Evolutionary conservation across 2,888 invertebrate genomes (phyloP).

Genomic region (Dyspetes luteomarginatus): DNA sequence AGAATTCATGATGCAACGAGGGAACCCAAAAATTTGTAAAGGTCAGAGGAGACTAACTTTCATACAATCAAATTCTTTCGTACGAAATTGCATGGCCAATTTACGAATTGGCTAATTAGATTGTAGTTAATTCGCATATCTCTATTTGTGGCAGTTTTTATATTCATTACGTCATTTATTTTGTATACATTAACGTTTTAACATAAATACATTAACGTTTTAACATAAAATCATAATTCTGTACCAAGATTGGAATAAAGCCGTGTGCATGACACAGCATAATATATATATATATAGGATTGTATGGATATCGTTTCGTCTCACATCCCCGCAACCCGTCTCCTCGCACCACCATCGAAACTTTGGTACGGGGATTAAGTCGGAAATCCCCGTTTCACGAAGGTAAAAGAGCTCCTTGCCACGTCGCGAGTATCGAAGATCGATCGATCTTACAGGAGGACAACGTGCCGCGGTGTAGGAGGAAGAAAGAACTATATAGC

Average conservation of each 20-base stretch:
- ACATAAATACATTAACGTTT: neutral
- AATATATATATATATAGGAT: constrained; percentile 5
- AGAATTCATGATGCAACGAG: no score
- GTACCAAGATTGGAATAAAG: neutral
- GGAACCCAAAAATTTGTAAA: no score
- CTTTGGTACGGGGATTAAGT: constrained; percentile 47
- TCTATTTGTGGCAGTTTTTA: no score
- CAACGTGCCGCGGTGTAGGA: constrained; percentile 43
- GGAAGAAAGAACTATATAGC: constrained; percentile 29
- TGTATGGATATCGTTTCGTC: constrained; percentile 28
- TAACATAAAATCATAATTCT: neutral
- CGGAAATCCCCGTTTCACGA: constrained; percentile 51
- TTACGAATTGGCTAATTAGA: no score
- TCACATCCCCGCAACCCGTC: neutral
- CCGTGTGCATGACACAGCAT: neutral
- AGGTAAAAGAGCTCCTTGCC: constrained; percentile 54
- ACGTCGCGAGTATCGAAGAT: constrained; percentile 59
- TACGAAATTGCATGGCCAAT: no score
- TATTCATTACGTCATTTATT: no score
- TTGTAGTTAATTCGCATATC: no score
- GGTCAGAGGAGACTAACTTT: no score
- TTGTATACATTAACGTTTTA: neutral
- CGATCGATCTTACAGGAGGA: constrained; percentile 56
- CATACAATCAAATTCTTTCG: no score
- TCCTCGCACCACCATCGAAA: constrained; percentile 31